A percentile compares a stretch with the other conserved stretches of the same genome.
These are phyloP conservation scores for Quadroppia sp. DNA, from an alignment of 2,888 invertebrate genomes.

Conservation along the genomic window DNA sequence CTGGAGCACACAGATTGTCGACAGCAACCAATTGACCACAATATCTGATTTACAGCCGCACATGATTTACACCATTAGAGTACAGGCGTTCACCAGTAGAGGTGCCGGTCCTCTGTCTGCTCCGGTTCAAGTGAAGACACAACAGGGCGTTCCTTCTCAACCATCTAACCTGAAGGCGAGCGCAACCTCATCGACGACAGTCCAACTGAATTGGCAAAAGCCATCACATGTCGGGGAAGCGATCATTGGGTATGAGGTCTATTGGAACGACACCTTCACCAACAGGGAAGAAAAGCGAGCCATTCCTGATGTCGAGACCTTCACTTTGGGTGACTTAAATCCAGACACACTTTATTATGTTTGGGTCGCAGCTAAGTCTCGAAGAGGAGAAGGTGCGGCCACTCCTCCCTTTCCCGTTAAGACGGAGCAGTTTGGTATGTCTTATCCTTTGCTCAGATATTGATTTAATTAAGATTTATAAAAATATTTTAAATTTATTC, in stretches of 20 bases:
- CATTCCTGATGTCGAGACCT: slow-evolving; percentile 75
- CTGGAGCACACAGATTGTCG: slow-evolving; percentile 90
- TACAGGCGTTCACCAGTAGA: slow-evolving; percentile 87
- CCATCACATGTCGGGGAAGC: slow-evolving; percentile 87
- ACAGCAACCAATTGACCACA: slow-evolving; percentile 85
- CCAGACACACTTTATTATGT: slow-evolving; percentile 96
- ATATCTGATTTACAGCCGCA: slow-evolving; percentile 86
- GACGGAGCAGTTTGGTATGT: slow-evolving; percentile 97
- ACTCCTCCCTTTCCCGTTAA: slow-evolving; percentile 88
- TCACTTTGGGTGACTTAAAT: slow-evolving; percentile 81
- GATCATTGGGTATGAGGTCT: slow-evolving; percentile 90
- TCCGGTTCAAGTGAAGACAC: slow-evolving; percentile 96
- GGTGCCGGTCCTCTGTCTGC: slow-evolving; percentile 92
- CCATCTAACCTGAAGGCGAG: slow-evolving; percentile 82
- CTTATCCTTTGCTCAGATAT: background rate
- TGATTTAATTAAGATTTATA: no score
- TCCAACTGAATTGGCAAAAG: slow-evolving; percentile 85
- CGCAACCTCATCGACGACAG: slow-evolving; percentile 82
- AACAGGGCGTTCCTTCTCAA: slow-evolving; percentile 94
- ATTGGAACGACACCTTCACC: slow-evolving; percentile 94
- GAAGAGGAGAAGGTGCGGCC: slow-evolving; percentile 89
- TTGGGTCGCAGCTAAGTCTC: slow-evolving; percentile 90
- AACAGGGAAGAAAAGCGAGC: slow-evolving; percentile 53
- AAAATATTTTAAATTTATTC: no score
- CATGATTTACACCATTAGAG: slow-evolving; percentile 88